phyloP scores from a whole-genome alignment of 2,888 invertebrate species.

The Abscondita cerata region DNA sequence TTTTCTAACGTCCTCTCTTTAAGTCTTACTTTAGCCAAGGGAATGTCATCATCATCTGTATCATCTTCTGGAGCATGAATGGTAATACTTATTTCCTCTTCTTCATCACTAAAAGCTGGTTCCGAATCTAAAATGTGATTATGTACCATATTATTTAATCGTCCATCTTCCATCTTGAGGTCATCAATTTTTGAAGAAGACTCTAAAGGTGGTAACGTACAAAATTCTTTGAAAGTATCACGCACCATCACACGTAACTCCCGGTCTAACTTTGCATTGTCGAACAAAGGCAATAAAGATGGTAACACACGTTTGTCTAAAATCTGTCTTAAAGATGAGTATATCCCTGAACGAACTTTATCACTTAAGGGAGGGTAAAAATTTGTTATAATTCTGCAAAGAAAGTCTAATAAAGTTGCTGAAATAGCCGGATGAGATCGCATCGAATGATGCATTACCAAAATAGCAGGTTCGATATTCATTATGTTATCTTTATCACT shows the following conservation, averaged over 20 bases:
- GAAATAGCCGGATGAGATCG: constrained; percentile 90
- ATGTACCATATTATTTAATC: constrained; percentile 45
- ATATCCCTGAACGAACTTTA: constrained; percentile 82
- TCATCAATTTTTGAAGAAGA: constrained; percentile 58
- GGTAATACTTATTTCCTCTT: constrained; percentile 67
- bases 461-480: constrained; percentile 94
- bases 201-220: constrained; percentile 65
- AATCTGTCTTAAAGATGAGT: constrained; percentile 83
- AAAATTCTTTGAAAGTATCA: constrained; percentile 93
- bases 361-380: constrained; percentile 82
- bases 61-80: constrained; percentile 64
- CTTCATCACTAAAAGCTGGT: constrained; percentile 86
- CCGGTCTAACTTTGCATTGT: constrained; percentile 85
- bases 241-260: constrained; percentile 84
- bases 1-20: constrained; percentile 61
- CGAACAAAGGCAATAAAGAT: constrained; percentile 85
- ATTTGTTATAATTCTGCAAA: constrained; percentile 88
- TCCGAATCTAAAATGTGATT: constrained; percentile 67
- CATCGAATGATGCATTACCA: constrained; percentile 94
- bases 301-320: constrained; percentile 90
- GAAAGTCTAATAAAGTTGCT: constrained; percentile 87
- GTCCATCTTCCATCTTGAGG: constrained; percentile 46
- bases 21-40: constrained; percentile 76
- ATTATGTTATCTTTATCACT: constrained; percentile 92
- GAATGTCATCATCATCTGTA: constrained; percentile 78